Evolutionary conservation across 2,113 vertebrate genomes (phyloP).

Genomic region (Trinectes maculatus): DNA sequence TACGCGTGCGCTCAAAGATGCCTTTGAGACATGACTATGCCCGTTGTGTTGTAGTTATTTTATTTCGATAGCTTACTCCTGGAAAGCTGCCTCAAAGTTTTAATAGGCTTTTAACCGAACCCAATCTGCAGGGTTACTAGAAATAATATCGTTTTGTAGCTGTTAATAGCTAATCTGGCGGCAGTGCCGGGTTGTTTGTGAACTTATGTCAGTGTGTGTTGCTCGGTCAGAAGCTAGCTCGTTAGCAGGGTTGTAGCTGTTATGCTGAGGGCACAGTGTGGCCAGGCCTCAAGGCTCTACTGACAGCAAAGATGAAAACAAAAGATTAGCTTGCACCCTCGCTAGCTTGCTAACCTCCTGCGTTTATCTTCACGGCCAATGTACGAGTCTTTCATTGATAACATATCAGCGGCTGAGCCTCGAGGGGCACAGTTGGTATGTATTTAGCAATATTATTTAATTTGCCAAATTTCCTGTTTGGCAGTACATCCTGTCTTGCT

Average conservation of each 20-base stretch:
- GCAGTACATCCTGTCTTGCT: constrained; percentile 28
- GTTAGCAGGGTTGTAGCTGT: constrained; percentile 51
- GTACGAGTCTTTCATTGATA: neutral
- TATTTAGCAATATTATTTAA: constrained; percentile 29
- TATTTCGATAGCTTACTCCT: constrained; percentile 41
- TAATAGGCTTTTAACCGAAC: neutral
- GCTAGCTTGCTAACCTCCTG: constrained; percentile 42
- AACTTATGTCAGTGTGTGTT: constrained; percentile 39
- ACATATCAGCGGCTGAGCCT: neutral
- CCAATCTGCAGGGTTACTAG: neutral
- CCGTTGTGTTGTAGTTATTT: constrained; percentile 15
- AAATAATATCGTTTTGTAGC: neutral
- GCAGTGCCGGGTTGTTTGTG: constrained; percentile 2
- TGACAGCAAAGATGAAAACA: constrained; percentile 71
- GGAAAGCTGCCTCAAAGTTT: constrained; percentile 64
- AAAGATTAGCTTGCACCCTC: constrained; percentile 63
- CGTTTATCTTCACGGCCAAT: neutral
- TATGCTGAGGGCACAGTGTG: constrained; percentile 43
- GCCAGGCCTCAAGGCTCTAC: constrained; percentile 66
- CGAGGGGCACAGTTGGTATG: neutral
- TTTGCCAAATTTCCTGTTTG: constrained; percentile 58
- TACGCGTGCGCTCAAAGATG: neutral
- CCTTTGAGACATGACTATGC: neutral
- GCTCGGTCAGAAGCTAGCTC: constrained; percentile 47
- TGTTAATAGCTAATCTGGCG: neutral